These are phyloP conservation scores for Xiphias gladius DNA, from an alignment of 2,113 vertebrate genomes.

Conservation along the genomic window DNA sequence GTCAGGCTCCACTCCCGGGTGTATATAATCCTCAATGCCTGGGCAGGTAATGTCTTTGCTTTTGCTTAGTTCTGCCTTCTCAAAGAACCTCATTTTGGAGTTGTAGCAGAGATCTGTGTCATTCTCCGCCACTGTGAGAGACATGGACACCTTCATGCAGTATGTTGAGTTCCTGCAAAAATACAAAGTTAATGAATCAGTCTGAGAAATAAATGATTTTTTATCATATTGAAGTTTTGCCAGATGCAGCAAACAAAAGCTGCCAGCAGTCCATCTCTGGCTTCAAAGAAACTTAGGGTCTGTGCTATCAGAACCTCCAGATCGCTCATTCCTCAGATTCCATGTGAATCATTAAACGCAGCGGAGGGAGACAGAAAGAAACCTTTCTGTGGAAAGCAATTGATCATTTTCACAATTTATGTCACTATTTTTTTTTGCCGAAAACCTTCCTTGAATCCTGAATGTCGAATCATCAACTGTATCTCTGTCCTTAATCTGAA, in stretches of 20 bases:
- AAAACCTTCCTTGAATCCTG: conserved; percentile 10
- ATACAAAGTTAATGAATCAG: conserved; percentile 25
- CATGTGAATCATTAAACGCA: conserved; percentile 22
- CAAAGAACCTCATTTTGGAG: conserved; percentile 97
- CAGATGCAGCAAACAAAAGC: conserved; percentile 11
- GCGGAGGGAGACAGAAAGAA: conserved; percentile 5
- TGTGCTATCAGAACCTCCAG: conserved; percentile 10
- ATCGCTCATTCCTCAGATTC: conserved; percentile 36
- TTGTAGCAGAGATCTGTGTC: conserved; percentile 98
- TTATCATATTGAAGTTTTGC: not conserved
- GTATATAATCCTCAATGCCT: conserved; percentile 94
- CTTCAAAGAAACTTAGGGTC: conserved; percentile 11
- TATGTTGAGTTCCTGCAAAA: conserved; percentile 96
- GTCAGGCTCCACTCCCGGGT: conserved; percentile 90
- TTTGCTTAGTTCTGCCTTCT: conserved; percentile 98
- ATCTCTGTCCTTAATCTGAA: not conserved
- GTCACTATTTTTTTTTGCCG: not conserved
- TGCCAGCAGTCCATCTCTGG: conserved; percentile 13
- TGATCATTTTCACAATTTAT: conserved; percentile 5
- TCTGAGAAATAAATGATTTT: not conserved
- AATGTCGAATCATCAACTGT: not conserved
- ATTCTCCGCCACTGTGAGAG: conserved; percentile 95
- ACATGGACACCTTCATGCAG: conserved; percentile 99
- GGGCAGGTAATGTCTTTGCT: conserved; percentile 96
- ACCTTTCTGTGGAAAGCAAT: not conserved